Evolutionary conservation across 2,888 invertebrate genomes (phyloP), one percentile per base, ranked within the genome.

Genomic region (Drosophila parthenogenetica): DNA sequence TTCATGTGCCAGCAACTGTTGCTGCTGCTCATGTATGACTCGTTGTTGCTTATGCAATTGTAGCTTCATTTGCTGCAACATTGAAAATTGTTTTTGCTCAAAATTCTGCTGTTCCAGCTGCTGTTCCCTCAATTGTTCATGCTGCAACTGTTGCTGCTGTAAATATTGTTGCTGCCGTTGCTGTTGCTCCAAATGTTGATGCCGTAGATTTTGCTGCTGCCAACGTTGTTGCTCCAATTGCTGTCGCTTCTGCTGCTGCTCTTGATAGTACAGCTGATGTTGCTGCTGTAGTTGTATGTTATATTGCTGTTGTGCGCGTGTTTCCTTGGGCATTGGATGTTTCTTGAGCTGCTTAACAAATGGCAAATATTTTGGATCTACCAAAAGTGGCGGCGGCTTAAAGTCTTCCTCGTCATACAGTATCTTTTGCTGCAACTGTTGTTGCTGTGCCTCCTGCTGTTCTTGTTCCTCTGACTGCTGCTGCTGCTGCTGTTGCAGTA

Each of bases 331-430:
- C 63, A 77, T 2, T 14, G 70, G 51, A 75, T 77, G 48, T 3
- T 62, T 58, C 4, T 45, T 48, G 0, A 88, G 45, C 49, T 77
- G 42, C 29, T 69, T 53, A 13, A 84, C 43, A 25, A 83, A 54
- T 0, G 86, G 32, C 57, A 59, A 63, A 45, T 80, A 86, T 7
- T 86, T 73, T 4, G 62, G 53, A 3, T 67, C 43, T 0, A 86
- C 57, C n/a, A 67, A 59, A 7, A 87, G 53, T 13, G 75, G 69
- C 10, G 88, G 88, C 19, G 60, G 69, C 13, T 65, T 22, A 19
- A 42, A 45, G 0, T 50, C 16, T 0, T 42, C 16, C 25, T 48
- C 29, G 37, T 16, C 7, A 25, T 17, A n/a, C 13, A 37, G 39
- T 22, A 5, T 7, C 10, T 58, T 25, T 22, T 29, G 5, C 32